Evolutionary conservation across 2,797 vertebrate genomes (phyloP).

Genomic region (Pteropus rufus): DNA sequence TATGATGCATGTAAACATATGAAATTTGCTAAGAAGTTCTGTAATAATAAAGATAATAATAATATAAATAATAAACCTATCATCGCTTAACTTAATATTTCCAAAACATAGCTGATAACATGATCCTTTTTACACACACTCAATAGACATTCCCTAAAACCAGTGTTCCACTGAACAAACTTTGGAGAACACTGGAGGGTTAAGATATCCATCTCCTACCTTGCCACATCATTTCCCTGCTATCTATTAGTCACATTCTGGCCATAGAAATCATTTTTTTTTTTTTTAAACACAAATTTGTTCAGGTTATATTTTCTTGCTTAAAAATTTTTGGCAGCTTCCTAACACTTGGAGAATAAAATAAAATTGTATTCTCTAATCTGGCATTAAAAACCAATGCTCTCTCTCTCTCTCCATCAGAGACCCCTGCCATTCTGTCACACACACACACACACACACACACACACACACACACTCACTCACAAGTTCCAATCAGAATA

Average conservation of each 20-base stretch:
- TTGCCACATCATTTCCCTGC: neutral
- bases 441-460: neutral
- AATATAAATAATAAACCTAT: neutral
- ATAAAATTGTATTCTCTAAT: neutral
- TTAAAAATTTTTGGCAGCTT: neutral
- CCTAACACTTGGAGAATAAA: neutral
- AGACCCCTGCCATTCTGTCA: neutral
- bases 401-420: neutral
- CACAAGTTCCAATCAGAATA: neutral
- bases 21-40: neutral
- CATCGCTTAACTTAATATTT: neutral
- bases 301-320: neutral
- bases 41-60: neutral
- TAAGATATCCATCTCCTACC: neutral
- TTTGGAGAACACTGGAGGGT: neutral
- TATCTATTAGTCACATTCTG: neutral
- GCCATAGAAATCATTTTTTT: neutral
- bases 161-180: neutral
- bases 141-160: neutral
- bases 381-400: neutral
- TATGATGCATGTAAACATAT: neutral
- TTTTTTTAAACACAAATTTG: neutral
- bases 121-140: neutral
- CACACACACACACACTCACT: neutral
- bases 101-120: neutral